Conservation (phyloP, 30 jellyfish, hydroid and myxozoan genomes). For the Rhopilema esculentum region DNA sequence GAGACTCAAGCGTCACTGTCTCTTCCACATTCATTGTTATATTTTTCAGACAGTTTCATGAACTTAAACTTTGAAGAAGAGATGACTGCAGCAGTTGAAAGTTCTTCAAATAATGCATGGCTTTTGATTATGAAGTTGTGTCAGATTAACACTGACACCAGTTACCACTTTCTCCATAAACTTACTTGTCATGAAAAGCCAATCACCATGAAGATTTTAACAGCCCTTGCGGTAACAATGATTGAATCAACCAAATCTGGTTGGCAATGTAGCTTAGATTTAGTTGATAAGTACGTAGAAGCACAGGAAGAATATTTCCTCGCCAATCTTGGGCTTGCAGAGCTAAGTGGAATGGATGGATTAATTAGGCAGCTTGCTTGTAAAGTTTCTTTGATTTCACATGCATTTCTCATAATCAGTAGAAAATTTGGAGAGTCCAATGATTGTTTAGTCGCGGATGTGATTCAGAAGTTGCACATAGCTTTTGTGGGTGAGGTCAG, state of each 20-base stretch:
- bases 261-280: neutral
- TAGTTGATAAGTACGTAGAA: neutral
- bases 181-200: neutral
- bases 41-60: neutral
- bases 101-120: neutral
- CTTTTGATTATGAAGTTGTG: neutral
- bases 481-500: neutral
- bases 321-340: neutral
- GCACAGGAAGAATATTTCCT: neutral
- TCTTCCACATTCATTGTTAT: neutral
- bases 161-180: neutral
- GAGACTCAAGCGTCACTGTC: neutral
- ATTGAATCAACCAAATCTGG: neutral
- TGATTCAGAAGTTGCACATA: neutral
- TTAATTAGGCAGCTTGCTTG: neutral
- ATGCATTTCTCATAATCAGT: slow-evolving; percentile 16
- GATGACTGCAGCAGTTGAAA: neutral
- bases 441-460: neutral
- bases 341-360: neutral
- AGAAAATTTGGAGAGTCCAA: neutral
- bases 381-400: slow-evolving; percentile 11
- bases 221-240: neutral
- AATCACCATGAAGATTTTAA: neutral
- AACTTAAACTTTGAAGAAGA: neutral
- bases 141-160: neutral